phyloP scores from a whole-genome alignment of 2,888 invertebrate genomes.

The Smittia aterrima region DNA sequence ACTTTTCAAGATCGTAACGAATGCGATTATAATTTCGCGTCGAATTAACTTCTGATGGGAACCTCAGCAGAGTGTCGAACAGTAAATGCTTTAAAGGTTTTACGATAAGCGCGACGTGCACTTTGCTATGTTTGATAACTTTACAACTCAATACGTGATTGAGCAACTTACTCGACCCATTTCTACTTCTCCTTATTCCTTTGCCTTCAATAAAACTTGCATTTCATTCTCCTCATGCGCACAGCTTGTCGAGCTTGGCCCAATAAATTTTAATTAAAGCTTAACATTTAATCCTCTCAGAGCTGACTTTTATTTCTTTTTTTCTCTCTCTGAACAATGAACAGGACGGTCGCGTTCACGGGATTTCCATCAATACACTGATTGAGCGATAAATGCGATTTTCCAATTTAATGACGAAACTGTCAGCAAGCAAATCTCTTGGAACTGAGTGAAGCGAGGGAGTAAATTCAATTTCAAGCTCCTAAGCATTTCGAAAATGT shows the following conservation, averaged over 20 bases:
- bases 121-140: background rate
- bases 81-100: background rate
- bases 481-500: no score
- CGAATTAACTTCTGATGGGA: background rate
- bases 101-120: background rate
- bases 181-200: background rate
- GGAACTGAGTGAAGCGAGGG: no score
- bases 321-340: background rate
- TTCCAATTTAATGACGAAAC: no score
- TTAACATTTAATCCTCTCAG: background rate
- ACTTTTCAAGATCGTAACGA: background rate
- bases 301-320: slow-evolving; percentile 13
- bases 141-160: background rate
- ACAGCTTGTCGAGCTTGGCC: background rate
- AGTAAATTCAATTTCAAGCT: no score
- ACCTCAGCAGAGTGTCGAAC: background rate
- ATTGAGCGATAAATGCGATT: no score
- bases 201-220: background rate
- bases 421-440: no score
- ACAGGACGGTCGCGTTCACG: background rate
- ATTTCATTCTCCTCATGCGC: background rate
- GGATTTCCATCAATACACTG: no score
- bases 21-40: background rate
- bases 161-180: background rate
- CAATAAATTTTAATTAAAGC: slow-evolving; percentile 14